A percentile compares a stretch with the other conserved stretches of the same genome.
These are phyloP conservation scores for Latheticus oryzae DNA, from an alignment of 2,888 invertebrate species.

Conservation along the genomic window DNA sequence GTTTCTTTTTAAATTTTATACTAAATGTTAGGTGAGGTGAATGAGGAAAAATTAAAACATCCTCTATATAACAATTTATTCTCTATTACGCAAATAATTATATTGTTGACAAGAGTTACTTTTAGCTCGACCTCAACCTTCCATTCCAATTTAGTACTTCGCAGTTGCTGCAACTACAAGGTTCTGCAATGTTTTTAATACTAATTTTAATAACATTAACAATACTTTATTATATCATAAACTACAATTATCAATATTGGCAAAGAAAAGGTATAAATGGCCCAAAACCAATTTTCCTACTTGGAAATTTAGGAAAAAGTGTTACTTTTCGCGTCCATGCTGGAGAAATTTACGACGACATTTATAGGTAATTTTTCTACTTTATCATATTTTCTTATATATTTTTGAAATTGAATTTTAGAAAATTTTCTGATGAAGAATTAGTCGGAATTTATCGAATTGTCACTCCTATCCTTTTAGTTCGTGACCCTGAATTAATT, in stretches of 20 bases:
- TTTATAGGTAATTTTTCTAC: slow-evolving; percentile 46
- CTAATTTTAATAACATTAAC: background rate
- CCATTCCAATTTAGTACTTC: too few relatives aligned
- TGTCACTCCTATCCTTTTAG: slow-evolving; percentile 55
- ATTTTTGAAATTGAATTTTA: slow-evolving; percentile 38
- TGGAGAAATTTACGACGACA: slow-evolving; percentile 26
- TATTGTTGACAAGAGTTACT: too few relatives aligned
- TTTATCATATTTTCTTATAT: slow-evolving; percentile 4
- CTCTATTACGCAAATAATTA: too few relatives aligned
- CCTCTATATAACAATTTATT: too few relatives aligned
- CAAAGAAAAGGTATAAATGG: slow-evolving; percentile 51
- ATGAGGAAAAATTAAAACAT: too few relatives aligned
- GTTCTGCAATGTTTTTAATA: too few relatives aligned
- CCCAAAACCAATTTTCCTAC: slow-evolving; percentile 46
- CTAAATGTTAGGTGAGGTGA: too few relatives aligned
- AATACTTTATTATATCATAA: slow-evolving; percentile 7
- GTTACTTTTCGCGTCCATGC: slow-evolving; percentile 49
- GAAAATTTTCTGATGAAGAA: slow-evolving; percentile 55
- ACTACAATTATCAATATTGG: slow-evolving; percentile 44
- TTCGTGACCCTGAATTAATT: slow-evolving; percentile 60
- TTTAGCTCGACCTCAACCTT: too few relatives aligned
- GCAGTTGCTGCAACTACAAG: too few relatives aligned
- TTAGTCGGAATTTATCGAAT: slow-evolving; percentile 61
- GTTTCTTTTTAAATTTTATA: too few relatives aligned
- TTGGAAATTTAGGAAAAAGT: slow-evolving; percentile 51